These are phyloP conservation scores for Platyscelio sp. DNA, from an alignment of 2,888 invertebrate species.

Conservation along the genomic window DNA sequence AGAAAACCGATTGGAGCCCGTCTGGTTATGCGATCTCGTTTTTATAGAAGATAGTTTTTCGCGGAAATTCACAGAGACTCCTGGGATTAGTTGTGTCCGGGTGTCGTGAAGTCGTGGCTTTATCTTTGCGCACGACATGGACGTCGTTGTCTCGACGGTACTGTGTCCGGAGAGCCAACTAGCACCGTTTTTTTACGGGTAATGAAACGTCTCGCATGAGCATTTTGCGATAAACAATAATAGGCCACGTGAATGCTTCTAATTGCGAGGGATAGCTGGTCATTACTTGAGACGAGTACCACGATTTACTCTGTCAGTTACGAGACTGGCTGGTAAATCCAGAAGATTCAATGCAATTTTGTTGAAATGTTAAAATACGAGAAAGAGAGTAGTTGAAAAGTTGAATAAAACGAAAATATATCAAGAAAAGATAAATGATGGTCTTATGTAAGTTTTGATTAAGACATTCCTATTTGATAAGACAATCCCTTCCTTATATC, in stretches of 20 bases:
- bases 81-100: conserved; percentile 11
- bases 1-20: no score
- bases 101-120: conserved; percentile 12
- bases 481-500: no score
- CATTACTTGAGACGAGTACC: conserved; percentile 26
- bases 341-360: conserved; percentile 18
- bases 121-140: conserved; percentile 25
- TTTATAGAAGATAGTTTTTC: conserved; percentile 11
- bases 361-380: neutral
- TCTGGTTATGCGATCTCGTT: neutral
- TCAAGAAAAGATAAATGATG: no score
- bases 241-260: conserved; percentile 67
- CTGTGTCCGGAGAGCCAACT: conserved; percentile 28
- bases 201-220: conserved; percentile 62
- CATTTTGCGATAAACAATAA: conserved; percentile 73
- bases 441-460: no score
- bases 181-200: conserved; percentile 27
- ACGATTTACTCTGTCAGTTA: conserved; percentile 35
- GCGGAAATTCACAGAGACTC: conserved; percentile 23
- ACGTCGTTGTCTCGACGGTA: conserved; percentile 23
- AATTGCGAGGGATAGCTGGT: conserved; percentile 43
- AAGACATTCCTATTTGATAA: no score
- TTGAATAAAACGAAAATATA: no score
- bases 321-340: conserved; percentile 25
- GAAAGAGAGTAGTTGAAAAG: no score